Conservation (phyloP, 2,113 vertebrate genomes). For the Vombatus ursinus region DNA sequence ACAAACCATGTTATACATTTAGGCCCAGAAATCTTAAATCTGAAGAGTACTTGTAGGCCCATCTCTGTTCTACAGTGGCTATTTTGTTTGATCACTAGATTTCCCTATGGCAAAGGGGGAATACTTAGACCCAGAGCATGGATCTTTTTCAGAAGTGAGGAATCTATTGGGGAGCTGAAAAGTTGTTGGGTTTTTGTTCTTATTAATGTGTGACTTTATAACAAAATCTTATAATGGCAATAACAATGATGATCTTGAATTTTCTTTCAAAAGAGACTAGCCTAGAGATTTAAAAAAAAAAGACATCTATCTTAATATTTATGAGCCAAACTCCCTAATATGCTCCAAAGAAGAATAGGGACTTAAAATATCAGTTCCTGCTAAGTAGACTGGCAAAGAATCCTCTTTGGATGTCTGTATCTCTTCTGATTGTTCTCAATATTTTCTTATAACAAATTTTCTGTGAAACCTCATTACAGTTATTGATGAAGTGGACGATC, state of each 20-base stretch:
- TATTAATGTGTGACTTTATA: conserved; percentile 13
- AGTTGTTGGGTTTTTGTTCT: background rate
- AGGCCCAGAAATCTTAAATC: background rate
- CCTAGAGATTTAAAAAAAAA: background rate
- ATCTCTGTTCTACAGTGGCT: background rate
- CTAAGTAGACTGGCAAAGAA: background rate
- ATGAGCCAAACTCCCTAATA: conserved; percentile 28
- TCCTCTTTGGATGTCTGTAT: background rate
- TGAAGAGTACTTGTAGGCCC: background rate
- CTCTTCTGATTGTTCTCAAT: conserved; percentile 16
- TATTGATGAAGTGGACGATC: background rate
- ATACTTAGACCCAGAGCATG: background rate
- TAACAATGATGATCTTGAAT: background rate
- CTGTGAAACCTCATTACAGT: background rate
- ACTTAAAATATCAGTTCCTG: conserved; percentile 24
- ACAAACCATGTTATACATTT: background rate
- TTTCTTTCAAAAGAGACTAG: conserved; percentile 32
- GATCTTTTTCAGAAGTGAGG: background rate
- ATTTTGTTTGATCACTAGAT: background rate
- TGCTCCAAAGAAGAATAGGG: conserved; percentile 4
- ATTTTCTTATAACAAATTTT: background rate
- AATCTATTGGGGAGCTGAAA: background rate
- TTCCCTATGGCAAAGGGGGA: background rate
- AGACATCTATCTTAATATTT: conserved; percentile 22
- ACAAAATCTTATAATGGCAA: conserved; percentile 10